Conservation (phyloP, 1,140 invertebrate species). For the Druon quercuslanigerum region DNA sequence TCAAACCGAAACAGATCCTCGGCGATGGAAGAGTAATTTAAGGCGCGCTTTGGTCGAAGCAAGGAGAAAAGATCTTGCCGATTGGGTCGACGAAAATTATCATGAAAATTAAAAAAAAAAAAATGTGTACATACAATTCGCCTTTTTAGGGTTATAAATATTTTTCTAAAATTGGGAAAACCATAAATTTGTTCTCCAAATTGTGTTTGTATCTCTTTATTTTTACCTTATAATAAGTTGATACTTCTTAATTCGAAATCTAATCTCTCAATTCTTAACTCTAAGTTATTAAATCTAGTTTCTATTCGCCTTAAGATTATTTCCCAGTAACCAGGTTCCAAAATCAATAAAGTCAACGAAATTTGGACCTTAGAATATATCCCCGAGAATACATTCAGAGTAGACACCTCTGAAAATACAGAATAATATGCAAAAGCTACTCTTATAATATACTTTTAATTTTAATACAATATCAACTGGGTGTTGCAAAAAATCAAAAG, state of each 20-base stretch:
- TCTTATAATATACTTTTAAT: neutral
- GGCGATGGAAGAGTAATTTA: constrained; percentile 61
- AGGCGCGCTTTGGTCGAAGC: constrained; percentile 60
- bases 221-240: constrained; percentile 6
- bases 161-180: neutral
- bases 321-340: neutral
- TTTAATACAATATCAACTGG: too few relatives aligned
- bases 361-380: neutral
- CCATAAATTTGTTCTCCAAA: constrained; percentile 1
- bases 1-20: constrained; percentile 45
- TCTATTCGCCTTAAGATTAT: too few relatives aligned
- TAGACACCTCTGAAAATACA: too few relatives aligned
- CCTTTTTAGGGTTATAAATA: neutral
- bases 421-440: neutral
- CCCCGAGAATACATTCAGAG: neutral
- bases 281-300: neutral
- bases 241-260: neutral
- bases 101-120: constrained; percentile 34
- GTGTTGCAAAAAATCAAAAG: too few relatives aligned
- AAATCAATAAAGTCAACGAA: neutral
- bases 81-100: constrained; percentile 57
- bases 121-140: neutral
- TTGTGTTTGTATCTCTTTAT: neutral
- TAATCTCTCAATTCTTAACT: constrained; percentile 11
- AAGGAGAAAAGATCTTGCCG: constrained; percentile 63